phyloP scores from a whole-genome alignment of 2,113 vertebrate species.

The human (Homo sapiens) region DNA sequence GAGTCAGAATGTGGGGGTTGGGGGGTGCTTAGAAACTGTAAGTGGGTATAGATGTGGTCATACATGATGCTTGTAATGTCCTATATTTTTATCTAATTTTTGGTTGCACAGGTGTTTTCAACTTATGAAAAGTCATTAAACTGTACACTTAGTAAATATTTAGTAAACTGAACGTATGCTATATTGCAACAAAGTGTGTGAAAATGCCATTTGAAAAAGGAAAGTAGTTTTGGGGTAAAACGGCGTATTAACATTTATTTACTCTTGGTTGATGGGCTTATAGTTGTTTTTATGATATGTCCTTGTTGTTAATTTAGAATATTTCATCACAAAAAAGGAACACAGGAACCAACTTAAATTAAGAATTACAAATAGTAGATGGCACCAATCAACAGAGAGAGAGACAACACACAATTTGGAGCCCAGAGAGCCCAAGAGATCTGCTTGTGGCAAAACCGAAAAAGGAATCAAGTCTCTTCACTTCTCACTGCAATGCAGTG shows the following conservation, averaged over 20 bases:
- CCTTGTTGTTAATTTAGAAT: neutral
- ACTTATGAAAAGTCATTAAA: neutral
- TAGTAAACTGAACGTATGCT: neutral
- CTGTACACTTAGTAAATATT: neutral
- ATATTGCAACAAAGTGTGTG: neutral
- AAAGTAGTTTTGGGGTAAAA: neutral
- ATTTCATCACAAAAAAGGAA: neutral
- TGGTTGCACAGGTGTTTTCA: neutral
- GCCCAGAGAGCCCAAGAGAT: neutral
- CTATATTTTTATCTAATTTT: neutral
- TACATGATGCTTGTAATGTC: neutral
- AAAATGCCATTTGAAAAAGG: neutral
- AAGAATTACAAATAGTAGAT: neutral
- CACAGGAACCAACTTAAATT: neutral
- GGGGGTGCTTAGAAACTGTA: accelerated
- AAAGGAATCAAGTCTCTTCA: neutral
- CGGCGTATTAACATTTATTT: neutral
- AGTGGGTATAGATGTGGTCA: neutral
- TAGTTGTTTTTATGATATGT: neutral
- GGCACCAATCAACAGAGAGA: neutral
- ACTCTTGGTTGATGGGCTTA: neutral
- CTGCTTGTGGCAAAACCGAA: neutral
- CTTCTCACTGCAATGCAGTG: neutral
- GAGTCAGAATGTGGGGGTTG: neutral
- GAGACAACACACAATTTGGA: neutral